Evolutionary conservation across 2,888 invertebrate genomes (phyloP).

Genomic region (Thymelicus lineola): DNA sequence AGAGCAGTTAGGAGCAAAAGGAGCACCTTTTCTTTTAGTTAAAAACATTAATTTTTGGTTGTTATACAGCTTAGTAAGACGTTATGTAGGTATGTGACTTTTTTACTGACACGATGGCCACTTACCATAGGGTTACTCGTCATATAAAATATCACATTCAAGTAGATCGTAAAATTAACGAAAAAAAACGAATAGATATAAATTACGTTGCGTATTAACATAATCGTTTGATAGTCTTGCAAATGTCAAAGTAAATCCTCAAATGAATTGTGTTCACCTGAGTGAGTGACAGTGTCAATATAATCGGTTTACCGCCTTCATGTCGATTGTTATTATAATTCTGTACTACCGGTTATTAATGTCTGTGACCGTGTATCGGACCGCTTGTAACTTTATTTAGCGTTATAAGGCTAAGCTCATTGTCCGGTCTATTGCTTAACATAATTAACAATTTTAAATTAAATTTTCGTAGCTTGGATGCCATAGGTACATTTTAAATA

Average conservation of each 20-base stretch:
- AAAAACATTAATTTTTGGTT: too few species aligned
- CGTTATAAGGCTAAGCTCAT: neutral
- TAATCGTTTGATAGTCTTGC: constrained; percentile 6
- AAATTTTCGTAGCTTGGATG: neutral
- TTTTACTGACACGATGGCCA: too few species aligned
- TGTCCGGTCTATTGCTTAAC: neutral
- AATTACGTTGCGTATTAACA: neutral
- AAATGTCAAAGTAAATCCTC: constrained; percentile 74
- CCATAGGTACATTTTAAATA: too few species aligned
- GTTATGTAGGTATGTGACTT: too few species aligned
- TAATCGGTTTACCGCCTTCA: constrained; percentile 82
- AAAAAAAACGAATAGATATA: neutral
- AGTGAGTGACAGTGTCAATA: constrained; percentile 74
- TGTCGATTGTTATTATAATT: constrained; percentile 77
- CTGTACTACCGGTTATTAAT: constrained; percentile 77
- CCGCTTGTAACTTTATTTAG: constrained; percentile 11
- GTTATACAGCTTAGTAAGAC: too few species aligned
- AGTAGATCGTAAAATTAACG: too few species aligned
- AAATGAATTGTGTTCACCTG: constrained; percentile 65
- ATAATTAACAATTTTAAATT: neutral
- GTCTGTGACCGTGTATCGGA: constrained; percentile 52
- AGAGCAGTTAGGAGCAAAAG: too few species aligned
- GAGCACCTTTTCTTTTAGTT: too few species aligned
- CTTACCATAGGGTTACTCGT: too few species aligned
- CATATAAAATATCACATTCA: too few species aligned